Percentiles rank a stretch among this genome's conserved stretches.
Evolutionary conservation across 2,888 invertebrate genomes (phyloP).

Genomic region (Drosophila conformis): DNA sequence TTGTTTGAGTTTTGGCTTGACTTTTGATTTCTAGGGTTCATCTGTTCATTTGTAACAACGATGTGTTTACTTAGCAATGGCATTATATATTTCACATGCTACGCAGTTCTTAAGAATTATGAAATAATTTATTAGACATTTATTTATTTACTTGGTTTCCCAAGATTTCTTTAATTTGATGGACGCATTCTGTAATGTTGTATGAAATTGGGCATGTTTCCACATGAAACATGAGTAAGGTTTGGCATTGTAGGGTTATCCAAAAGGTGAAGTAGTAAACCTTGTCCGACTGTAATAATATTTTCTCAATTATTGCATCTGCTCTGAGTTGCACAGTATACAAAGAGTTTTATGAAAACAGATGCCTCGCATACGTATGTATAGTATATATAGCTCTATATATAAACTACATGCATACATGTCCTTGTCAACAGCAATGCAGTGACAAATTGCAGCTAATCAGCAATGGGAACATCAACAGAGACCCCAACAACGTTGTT

Average conservation of each 20-base stretch:
- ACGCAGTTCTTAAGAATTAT: conserved; percentile 9
- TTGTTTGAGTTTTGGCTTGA: conserved; percentile 27
- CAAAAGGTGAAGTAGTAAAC: neutral
- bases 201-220: neutral
- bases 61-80: conserved; percentile 13
- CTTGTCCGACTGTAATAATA: neutral
- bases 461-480: conserved; percentile 43
- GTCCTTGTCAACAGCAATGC: conserved; percentile 69
- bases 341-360: conserved; percentile 20
- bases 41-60: conserved; percentile 24
- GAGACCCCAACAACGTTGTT: conserved; percentile 25
- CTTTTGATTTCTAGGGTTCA: conserved; percentile 35
- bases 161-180: neutral
- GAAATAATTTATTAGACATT: conserved; percentile 9
- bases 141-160: neutral
- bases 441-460: conserved; percentile 73
- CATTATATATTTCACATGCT: conserved; percentile 23
- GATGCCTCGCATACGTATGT: neutral
- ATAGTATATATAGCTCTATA: conserved; percentile 13
- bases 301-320: neutral
- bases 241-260: neutral
- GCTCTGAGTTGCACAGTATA: neutral
- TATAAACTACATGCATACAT: conserved; percentile 35
- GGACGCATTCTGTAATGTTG: neutral
- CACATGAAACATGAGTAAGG: neutral